Base-by-base conservation (phyloP, 2,113 vertebrate genomes). In the Salvator merianae region DNA sequence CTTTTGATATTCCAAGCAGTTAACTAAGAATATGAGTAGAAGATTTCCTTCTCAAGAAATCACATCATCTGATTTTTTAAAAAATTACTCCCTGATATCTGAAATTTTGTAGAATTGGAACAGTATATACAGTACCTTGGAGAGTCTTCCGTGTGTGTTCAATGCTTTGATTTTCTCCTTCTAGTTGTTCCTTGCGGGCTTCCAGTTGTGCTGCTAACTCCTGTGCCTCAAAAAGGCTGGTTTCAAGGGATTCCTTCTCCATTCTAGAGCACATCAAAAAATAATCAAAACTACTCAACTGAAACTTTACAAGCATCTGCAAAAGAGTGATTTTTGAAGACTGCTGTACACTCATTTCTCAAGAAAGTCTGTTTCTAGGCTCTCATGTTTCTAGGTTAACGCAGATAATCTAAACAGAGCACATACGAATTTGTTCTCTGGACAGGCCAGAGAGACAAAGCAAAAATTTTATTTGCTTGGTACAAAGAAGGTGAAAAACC, bases 241-340 rank as follows among this genome's bases (percentile, higher is more conserved):
- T 95, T 90, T 97, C 97, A 90, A 98, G 94, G 77, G 95, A 93
- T 81, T 97, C 96, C 87, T 96, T 97, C 90, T 97, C 95, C 0
- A 85, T 88, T 94, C 98, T 98, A 94, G 20, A 86, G 87, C 34
- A 85, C 14, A 47, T 32, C 53, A 38, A 2, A 72, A 59, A 9
- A 73, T 5, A 66, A 53, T 53, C 1, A 32, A 68, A 36, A 4
- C 10, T 28, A 4, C 10, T 78, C 28, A 83, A 24, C 65, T 62
- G 34, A 14, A 6, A 2, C 10, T 75, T 4, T 75, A 34, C 8
- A 50, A 50, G 38, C 40, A 40, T 7, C 59, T 36, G 40, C n/a
- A 30, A 55, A 36, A 38, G 74, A 59, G 50, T 55, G 43, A 7
- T 70, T 59, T 69, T 55, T 36, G 50, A 77, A 77, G 74, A 26